Percentiles rank a stretch among this genome's conserved stretches.
These are phyloP conservation scores for Prorops nasuta DNA, from an alignment of 1,140 invertebrate genomes.

Conservation along the genomic window DNA sequence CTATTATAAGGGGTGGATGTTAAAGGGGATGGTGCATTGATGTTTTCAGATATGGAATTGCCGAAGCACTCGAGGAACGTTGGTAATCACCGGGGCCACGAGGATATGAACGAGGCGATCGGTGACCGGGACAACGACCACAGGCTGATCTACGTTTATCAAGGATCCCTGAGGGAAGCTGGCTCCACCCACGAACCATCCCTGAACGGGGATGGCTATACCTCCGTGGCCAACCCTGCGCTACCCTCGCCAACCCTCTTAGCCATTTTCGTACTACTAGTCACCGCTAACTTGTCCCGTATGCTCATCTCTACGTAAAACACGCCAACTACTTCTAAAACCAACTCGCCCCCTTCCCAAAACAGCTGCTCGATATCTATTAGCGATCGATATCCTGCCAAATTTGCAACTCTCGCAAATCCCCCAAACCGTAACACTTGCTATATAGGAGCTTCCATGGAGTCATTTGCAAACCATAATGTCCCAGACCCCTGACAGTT, in stretches of 20 bases:
- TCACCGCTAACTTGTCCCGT: neutral
- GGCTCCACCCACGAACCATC: conserved; percentile 38
- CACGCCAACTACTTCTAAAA: too few relatives aligned
- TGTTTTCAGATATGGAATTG: conserved; percentile 35
- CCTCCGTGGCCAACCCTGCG: conserved; percentile 17
- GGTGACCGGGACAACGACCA: conserved; percentile 33
- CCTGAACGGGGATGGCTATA: conserved; percentile 15
- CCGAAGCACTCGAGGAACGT: conserved; percentile 37
- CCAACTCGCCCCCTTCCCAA: too few relatives aligned
- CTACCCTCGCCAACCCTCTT: too few relatives aligned
- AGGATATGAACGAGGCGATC: conserved; percentile 22
- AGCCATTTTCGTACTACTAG: neutral
- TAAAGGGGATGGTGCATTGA: too few relatives aligned
- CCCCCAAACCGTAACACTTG: too few relatives aligned
- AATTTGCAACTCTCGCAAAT: too few relatives aligned
- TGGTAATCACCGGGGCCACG: conserved; percentile 20
- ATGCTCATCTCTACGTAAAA: neutral
- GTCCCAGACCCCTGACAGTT: too few relatives aligned
- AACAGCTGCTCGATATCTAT: too few relatives aligned
- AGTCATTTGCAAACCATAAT: too few relatives aligned
- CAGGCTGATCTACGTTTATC: conserved; percentile 42
- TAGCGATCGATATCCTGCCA: too few relatives aligned
- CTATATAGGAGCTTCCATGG: too few relatives aligned
- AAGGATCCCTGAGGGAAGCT: conserved; percentile 42
- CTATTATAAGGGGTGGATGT: too few relatives aligned